These are phyloP conservation scores for Semnornis frantzii DNA, from an alignment of 2,113 vertebrate species.

Conservation along the genomic window DNA sequence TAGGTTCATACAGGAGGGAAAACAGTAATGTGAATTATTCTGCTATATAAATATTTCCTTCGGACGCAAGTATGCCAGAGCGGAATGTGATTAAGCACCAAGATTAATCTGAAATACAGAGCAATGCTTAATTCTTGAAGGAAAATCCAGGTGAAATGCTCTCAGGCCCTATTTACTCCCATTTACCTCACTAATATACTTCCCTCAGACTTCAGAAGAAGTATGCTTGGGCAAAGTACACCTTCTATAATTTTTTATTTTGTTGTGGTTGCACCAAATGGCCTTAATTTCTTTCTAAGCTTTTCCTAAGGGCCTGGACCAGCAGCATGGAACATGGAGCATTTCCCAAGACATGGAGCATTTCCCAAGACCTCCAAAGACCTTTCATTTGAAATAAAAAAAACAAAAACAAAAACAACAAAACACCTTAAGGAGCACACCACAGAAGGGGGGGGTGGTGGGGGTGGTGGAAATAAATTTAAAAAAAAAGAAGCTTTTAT, in stretches of 20 bases:
- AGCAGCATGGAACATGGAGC: neutral
- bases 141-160: neutral
- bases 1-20: neutral
- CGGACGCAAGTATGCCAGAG: neutral
- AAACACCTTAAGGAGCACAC: neutral
- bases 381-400: neutral
- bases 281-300: neutral
- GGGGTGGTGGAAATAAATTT: too few species aligned
- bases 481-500: neutral
- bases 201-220: neutral
- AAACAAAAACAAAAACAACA: neutral
- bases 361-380: neutral
- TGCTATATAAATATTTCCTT: neutral
- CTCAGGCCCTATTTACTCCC: neutral
- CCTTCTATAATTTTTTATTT: neutral
- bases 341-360: neutral
- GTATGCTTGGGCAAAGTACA: neutral
- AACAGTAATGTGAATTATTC: neutral
- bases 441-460: neutral
- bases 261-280: neutral
- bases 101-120: neutral
- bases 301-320: neutral
- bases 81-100: neutral
- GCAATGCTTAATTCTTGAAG: neutral
- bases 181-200: neutral